Percentiles rank a stretch among this genome's conserved stretches.
phyloP scores from a whole-genome alignment of 1,140 invertebrate genomes.

The Cryptotermes secundus region DNA sequence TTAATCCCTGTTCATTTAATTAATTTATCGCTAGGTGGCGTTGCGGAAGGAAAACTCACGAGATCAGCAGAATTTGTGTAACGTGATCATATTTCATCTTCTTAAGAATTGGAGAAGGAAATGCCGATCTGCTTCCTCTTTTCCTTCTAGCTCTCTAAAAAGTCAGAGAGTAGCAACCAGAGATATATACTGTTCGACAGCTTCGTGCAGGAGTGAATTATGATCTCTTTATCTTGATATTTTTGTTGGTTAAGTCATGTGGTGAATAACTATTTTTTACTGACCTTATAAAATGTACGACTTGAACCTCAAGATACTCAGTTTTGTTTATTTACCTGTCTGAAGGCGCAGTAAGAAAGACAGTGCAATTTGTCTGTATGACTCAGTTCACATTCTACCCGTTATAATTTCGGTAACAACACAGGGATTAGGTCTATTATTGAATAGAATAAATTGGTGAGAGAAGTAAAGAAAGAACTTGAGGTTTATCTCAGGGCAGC shows the following conservation, averaged over 20 bases:
- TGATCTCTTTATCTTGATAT: not conserved
- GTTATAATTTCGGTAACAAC: no score
- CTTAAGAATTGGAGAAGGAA: not conserved
- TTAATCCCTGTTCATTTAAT: not conserved
- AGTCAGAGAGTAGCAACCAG: not conserved
- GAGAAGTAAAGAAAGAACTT: no score
- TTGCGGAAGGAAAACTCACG: not conserved
- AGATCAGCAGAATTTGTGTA: conserved; percentile 13
- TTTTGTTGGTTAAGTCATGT: not conserved
- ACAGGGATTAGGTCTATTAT: no score
- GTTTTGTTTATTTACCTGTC: not conserved
- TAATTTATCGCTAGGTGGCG: not conserved
- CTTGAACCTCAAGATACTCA: not conserved
- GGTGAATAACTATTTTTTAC: not conserved
- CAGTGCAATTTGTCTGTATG: not conserved
- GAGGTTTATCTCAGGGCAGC: no score
- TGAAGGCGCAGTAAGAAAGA: not conserved
- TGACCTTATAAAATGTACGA: not conserved
- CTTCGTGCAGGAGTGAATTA: not conserved
- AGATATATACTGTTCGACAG: not conserved
- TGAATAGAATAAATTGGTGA: no score
- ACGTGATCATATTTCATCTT: not conserved
- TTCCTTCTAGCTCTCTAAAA: not conserved
- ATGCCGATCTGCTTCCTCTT: not conserved
- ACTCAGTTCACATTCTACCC: not conserved